Evolutionary conservation across 2,888 invertebrate genomes (phyloP).

Genomic region (Scrobipalpa atriplicella): DNA sequence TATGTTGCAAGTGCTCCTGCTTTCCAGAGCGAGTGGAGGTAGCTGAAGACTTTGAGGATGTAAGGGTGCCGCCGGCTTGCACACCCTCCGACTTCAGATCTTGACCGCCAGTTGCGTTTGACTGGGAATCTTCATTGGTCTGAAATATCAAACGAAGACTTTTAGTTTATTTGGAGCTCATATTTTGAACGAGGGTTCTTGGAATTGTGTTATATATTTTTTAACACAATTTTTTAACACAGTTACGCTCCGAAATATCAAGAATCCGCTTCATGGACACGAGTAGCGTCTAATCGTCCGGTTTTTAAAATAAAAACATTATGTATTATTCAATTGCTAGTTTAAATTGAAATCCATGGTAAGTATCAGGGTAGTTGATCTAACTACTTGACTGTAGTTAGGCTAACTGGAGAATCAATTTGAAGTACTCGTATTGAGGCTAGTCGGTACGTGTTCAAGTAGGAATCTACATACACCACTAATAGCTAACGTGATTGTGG

Average conservation of each 20-base stretch:
- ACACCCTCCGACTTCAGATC: constrained; percentile 90
- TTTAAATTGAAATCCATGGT: too few species aligned
- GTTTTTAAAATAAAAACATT: too few species aligned
- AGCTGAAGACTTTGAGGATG: constrained; percentile 85
- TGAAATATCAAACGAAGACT: constrained; percentile 39
- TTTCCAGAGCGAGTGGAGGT: constrained; percentile 82
- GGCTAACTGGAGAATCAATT: neutral
- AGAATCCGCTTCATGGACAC: too few species aligned
- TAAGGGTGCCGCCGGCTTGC: constrained; percentile 90
- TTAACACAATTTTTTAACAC: too few species aligned
- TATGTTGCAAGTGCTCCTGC: constrained; percentile 75
- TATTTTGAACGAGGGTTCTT: too few species aligned
- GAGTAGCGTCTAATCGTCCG: too few species aligned
- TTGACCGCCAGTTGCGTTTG: constrained; percentile 58
- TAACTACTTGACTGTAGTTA: too few species aligned
- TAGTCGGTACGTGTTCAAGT: neutral
- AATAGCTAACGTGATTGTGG: neutral
- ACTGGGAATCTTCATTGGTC: constrained; percentile 72
- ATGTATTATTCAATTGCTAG: too few species aligned
- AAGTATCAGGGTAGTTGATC: too few species aligned
- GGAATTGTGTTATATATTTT: too few species aligned
- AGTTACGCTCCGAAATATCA: too few species aligned
- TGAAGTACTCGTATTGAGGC: neutral
- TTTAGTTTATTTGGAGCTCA: too few species aligned
- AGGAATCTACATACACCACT: neutral